These are phyloP conservation scores for Cavia aperea DNA, from an alignment of 2,113 vertebrate species.

Conservation along the genomic window DNA sequence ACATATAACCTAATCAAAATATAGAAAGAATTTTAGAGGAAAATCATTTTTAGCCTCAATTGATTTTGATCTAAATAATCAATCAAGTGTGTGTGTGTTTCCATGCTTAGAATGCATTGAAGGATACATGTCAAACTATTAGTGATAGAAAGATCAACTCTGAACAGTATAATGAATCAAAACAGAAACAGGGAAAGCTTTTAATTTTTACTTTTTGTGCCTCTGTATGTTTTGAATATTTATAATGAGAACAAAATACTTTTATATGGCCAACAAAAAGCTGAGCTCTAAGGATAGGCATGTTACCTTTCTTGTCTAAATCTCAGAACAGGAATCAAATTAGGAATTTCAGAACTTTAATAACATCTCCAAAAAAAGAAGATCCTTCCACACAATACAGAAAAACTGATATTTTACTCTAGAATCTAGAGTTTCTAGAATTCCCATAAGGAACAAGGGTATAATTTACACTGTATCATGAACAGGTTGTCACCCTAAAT, in stretches of 20 bases:
- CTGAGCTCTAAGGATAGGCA: not conserved
- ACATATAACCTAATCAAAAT: not conserved
- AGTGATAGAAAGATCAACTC: not conserved
- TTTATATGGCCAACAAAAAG: not conserved
- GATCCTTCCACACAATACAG: not conserved
- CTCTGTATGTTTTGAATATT: conserved; percentile 13
- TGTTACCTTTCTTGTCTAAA: not conserved
- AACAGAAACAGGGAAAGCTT: not conserved
- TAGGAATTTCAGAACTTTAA: not conserved
- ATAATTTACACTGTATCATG: not conserved
- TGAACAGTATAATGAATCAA: not conserved
- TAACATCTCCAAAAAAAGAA: not conserved
- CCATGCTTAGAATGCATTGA: not conserved
- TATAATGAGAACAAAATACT: not conserved
- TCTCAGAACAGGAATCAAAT: not conserved
- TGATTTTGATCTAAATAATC: conserved; percentile 21
- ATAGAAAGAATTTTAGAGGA: not conserved
- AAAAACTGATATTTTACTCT: not conserved
- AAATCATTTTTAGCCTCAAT: conserved; percentile 34
- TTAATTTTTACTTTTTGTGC: not conserved
- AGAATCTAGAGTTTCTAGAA: not conserved
- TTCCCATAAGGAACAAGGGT: not conserved
- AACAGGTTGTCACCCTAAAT: not conserved
- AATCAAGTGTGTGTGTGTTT: not conserved
- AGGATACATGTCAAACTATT: not conserved